phyloP scores from a whole-genome alignment of 1,140 invertebrate species.

The Tachypleus tridentatus region DNA sequence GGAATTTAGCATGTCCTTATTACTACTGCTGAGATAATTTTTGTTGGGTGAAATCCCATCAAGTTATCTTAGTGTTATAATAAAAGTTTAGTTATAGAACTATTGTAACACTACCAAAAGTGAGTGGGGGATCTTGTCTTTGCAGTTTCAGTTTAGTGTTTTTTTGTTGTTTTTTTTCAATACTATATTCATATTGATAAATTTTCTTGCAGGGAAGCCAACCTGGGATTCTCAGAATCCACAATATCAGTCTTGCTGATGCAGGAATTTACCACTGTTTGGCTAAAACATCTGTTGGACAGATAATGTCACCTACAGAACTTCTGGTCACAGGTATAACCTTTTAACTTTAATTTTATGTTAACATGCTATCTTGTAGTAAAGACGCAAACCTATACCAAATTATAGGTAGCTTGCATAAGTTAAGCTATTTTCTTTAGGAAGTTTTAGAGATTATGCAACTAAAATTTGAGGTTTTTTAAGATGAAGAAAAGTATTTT shows the following conservation, averaged over 20 bases:
- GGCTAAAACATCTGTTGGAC: constrained; percentile 71
- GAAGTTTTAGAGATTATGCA: constrained; percentile 1
- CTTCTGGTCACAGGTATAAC: constrained; percentile 51
- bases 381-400: too few species aligned
- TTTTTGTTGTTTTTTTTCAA: background rate
- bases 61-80: too few species aligned
- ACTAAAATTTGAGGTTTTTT: background rate
- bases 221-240: constrained; percentile 56
- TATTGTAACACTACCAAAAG: too few species aligned
- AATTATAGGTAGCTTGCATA: too few species aligned
- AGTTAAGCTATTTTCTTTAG: background rate
- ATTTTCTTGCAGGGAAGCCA: constrained; percentile 11
- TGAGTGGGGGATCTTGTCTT: too few species aligned
- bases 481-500: too few species aligned
- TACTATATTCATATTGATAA: constrained; percentile 3
- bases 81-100: too few species aligned
- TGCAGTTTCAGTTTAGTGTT: background rate
- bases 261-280: constrained; percentile 79
- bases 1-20: too few species aligned
- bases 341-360: constrained; percentile 3
- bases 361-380: background rate
- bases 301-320: constrained; percentile 53
- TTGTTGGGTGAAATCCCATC: too few species aligned
- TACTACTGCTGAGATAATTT: too few species aligned
- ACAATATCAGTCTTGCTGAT: constrained; percentile 70